Evolutionary conservation across 2,888 invertebrate genomes (phyloP).

Genomic region (Brachypterus glaber): DNA sequence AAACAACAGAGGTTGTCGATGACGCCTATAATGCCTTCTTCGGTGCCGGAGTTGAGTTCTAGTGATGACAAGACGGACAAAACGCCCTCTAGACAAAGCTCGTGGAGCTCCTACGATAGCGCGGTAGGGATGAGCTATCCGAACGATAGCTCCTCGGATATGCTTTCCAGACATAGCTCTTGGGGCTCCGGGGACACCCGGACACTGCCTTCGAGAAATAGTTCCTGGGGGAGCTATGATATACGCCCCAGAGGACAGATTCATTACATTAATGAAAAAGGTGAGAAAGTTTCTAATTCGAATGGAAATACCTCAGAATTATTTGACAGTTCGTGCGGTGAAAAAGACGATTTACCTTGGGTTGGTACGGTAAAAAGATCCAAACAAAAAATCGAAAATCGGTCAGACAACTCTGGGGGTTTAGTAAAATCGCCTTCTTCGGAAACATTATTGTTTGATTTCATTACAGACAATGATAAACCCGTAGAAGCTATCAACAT

Average conservation of each 20-base stretch:
- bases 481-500: constrained; percentile 30
- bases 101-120: constrained; percentile 70
- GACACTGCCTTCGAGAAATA: constrained; percentile 55
- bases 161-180: constrained; percentile 66
- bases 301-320: constrained; percentile 21
- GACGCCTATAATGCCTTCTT: constrained; percentile 39
- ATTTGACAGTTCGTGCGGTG: constrained; percentile 39
- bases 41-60: constrained; percentile 20
- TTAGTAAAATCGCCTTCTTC: constrained; percentile 35
- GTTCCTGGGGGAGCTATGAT: constrained; percentile 65
- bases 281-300: constrained; percentile 10
- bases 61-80: constrained; percentile 39
- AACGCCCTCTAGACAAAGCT: constrained; percentile 59
- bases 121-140: constrained; percentile 55
- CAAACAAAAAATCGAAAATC: constrained; percentile 59
- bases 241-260: constrained; percentile 41
- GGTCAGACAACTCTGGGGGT: constrained; percentile 30
- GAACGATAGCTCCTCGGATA: constrained; percentile 46
- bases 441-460: constrained; percentile 30
- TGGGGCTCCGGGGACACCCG: constrained; percentile 72
- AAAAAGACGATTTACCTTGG: constrained; percentile 55
- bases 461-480: constrained; percentile 16
- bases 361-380: constrained; percentile 62
- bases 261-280: constrained; percentile 34
- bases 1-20: constrained; percentile 37